Evolutionary conservation across 1,140 invertebrate species (phyloP), one percentile per base, ranked within the genome.

Genomic region (Plutomurus gul): DNA sequence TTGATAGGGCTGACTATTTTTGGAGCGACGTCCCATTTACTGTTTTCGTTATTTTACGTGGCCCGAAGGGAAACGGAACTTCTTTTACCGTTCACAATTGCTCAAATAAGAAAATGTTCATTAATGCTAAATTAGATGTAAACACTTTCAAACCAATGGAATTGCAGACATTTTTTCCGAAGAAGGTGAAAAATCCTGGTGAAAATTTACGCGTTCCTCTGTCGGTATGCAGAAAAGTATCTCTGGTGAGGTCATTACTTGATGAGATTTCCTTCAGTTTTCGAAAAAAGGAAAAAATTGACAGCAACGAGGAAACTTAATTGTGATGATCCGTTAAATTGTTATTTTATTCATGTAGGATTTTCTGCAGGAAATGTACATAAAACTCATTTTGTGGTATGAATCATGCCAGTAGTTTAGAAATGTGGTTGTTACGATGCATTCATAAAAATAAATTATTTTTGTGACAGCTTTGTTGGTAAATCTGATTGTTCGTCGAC

Each of bases 171-270:
- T 79, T 79, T 37, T 79, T 75, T 47, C 78, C 78, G 18, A 79
- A 75, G 43, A 75, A 79, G 13, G 78, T 79, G 1, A 79, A 79
- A 75, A 79, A 79, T 13, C 78, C 78, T 0, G 74, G 56, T n/a
- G 73, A 79, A 6, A 75, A 46, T 43, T 49, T 79, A 20, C n/a
- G 78, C 0, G 40, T 79, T 36, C 78, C 78, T 25, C 43, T 79
- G 0, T 65, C 27, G 27, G 46, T 71, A 16, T 79, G 78, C 56
- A 79, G 25, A 36, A 75, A 75, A 46, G 78, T 79, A 20, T 33
- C 22, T 20, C 72, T 75, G 27, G 49, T 43, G 5, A 51, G 78
- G 46, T 39, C 51, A 22, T 30, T 79, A 18, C 20, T 75, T 6
- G 78, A 79, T 71, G 78, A 79, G 39, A 79, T 79, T 30, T 16